Evolutionary conservation across 1,140 invertebrate species (phyloP), one percentile per base, ranked within the genome.

Genomic region (Calycopis cecrops): DNA sequence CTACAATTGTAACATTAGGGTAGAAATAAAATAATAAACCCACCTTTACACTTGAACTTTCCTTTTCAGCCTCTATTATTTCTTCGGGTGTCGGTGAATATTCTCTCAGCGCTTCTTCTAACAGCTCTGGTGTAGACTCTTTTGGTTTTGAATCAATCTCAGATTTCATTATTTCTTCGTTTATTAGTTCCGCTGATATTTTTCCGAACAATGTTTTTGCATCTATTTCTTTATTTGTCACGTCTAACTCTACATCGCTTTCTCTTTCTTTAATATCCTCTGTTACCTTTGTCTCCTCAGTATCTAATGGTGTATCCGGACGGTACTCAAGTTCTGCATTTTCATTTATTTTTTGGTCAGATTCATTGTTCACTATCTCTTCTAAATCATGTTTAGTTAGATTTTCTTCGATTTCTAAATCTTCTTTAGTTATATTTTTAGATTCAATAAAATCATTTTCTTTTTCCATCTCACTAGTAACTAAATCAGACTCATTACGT

Each of bases 11-110:
- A 16, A 35, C 10, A 12, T 35, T 38, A 21, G 0, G 11, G 9
- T 40, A 33, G 2, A 42, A 16, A 28, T 33, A 1, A 35, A 33
- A 35, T 52, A 59, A 57, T 38, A 48, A 50, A 69, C 67, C 78
- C 70, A 88, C 87, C 71, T 88, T 88, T 4, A 88, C 79, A 53
- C 73, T 79, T 9, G 42, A 40, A 48, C 9, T 57, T 52, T 55
- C 48, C 35, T 48, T 50, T 49, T 55, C 55, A 9, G 35, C 55
- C 21, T 47, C 51, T 37, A 53, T 21, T 28, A 51, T 35, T 57
- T 57, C 50, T 53, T 61, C 51, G 35, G 40, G 12, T 33, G 35
- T 40, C 48, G 28, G 11, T 17, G 55, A 37, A 48, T 55, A 38
- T 44, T 49, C 42, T 61, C 38, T 48, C 35, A 48, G 55, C 4